phyloP scores from a whole-genome alignment of 2,113 vertebrate genomes.

The Benitochromis conjunctus region DNA sequence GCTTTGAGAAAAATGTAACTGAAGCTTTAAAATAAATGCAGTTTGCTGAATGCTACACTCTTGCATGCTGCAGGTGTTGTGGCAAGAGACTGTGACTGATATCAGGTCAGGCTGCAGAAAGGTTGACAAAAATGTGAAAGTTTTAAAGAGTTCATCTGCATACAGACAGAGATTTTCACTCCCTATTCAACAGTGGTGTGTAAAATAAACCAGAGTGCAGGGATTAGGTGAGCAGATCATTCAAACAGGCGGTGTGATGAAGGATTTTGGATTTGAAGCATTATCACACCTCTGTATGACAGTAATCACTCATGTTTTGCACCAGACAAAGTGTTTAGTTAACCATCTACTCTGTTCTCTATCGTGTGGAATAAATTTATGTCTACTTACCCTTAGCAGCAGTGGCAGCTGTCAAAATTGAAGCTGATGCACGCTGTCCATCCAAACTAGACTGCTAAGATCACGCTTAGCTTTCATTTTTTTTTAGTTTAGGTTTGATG shows the following conservation, averaged over 20 bases:
- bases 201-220: neutral
- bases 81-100: neutral
- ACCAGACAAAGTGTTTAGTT: neutral
- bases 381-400: neutral
- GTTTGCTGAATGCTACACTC: no score
- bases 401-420: neutral
- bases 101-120: neutral
- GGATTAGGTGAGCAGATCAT: neutral
- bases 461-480: neutral
- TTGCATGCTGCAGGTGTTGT: neutral
- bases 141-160: neutral
- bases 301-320: neutral
- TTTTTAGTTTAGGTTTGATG: neutral
- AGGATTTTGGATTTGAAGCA: neutral
- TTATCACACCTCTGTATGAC: neutral
- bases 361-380: neutral
- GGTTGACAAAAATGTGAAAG: neutral
- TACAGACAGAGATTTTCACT: neutral
- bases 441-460: neutral
- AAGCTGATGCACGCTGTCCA: neutral
- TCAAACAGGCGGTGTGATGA: fast-evolving
- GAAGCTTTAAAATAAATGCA: no score
- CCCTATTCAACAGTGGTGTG: neutral
- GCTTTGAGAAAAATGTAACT: no score
- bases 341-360: neutral